Evolutionary conservation across 2,113 vertebrate genomes (phyloP).

Genomic region (Raja brachyura): DNA sequence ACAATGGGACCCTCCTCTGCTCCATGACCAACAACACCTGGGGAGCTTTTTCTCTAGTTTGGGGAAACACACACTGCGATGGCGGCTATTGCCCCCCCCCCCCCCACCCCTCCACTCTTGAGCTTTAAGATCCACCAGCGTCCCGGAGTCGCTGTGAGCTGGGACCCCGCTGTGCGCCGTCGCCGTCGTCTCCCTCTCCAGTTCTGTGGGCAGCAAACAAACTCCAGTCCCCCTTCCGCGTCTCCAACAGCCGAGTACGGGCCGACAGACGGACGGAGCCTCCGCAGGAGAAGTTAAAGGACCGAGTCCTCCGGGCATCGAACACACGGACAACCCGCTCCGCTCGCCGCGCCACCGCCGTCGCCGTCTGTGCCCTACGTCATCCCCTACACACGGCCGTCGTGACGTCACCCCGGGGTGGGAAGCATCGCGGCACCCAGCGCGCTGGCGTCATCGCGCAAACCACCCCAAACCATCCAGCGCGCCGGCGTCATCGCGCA

Average conservation of each 20-base stretch:
- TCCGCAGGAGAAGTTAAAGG: not conserved
- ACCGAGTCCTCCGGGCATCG: not conserved
- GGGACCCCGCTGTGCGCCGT: not conserved
- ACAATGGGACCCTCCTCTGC: not conserved
- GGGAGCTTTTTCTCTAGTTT: no score
- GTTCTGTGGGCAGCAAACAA: not conserved
- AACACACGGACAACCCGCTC: not conserved
- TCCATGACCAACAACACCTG: no score
- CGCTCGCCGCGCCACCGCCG: not conserved
- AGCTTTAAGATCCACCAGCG: no score
- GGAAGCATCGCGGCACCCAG: not conserved
- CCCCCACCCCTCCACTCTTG: no score
- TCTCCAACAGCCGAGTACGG: not conserved
- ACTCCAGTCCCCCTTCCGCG: not conserved
- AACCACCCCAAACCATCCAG: no score
- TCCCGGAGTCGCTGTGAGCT: not conserved
- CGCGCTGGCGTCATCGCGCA: not conserved
- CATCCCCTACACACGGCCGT: not conserved
- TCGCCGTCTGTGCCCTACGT: not conserved
- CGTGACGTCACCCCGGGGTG: not conserved
- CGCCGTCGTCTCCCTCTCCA: not conserved
- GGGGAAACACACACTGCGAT: no score
- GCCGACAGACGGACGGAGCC: not conserved
- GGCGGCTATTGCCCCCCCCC: no score
- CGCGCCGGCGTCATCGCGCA: not conserved